A percentile compares a stretch with the other conserved stretches of the same genome.
phyloP scores from a whole-genome alignment of 2,888 invertebrate species.

The Liposcelis brunnea region DNA sequence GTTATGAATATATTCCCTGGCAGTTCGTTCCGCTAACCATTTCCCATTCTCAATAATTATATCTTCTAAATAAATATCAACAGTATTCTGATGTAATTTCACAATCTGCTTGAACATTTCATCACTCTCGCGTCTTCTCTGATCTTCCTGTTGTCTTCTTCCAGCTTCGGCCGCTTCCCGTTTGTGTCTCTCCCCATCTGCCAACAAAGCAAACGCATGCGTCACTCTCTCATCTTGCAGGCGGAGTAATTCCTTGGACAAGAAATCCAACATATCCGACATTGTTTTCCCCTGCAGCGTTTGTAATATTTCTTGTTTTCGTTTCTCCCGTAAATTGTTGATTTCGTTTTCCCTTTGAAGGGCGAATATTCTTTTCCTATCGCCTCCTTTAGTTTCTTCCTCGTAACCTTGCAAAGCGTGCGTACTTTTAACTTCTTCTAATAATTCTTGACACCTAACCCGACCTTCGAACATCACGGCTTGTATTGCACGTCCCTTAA shows the following conservation, averaged over 20 bases:
- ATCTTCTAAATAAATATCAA: slow-evolving; percentile 5
- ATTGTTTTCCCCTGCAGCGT: slow-evolving; percentile 55
- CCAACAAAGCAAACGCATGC: slow-evolving; percentile 62
- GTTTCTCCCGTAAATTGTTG: slow-evolving; percentile 21
- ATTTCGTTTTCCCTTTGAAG: slow-evolving; percentile 16
- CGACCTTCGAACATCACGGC: slow-evolving; percentile 54
- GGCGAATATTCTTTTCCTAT: slow-evolving; percentile 18
- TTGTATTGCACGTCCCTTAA: slow-evolving; percentile 55
- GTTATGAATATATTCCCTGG: too few relatives aligned
- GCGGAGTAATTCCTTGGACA: slow-evolving; percentile 59
- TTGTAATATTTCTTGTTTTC: slow-evolving; percentile 37
- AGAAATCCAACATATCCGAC: slow-evolving; percentile 50
- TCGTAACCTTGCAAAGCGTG: slow-evolving; percentile 37
- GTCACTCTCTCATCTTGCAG: slow-evolving; percentile 59
- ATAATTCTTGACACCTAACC: slow-evolving; percentile 47
- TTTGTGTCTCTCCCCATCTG: slow-evolving; percentile 54
- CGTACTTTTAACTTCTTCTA: slow-evolving; percentile 49
- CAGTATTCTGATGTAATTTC: not conserved
- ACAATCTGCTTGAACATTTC: slow-evolving; percentile 53
- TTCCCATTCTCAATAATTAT: too few relatives aligned
- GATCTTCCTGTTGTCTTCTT: slow-evolving; percentile 53
- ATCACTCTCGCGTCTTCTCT: slow-evolving; percentile 53
- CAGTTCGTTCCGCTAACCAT: too few relatives aligned
- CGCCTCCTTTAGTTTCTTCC: slow-evolving; percentile 28
- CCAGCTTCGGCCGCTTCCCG: slow-evolving; percentile 70